phyloP scores from a whole-genome alignment of 2,797 vertebrate species.

The Ciconia nigra region DNA sequence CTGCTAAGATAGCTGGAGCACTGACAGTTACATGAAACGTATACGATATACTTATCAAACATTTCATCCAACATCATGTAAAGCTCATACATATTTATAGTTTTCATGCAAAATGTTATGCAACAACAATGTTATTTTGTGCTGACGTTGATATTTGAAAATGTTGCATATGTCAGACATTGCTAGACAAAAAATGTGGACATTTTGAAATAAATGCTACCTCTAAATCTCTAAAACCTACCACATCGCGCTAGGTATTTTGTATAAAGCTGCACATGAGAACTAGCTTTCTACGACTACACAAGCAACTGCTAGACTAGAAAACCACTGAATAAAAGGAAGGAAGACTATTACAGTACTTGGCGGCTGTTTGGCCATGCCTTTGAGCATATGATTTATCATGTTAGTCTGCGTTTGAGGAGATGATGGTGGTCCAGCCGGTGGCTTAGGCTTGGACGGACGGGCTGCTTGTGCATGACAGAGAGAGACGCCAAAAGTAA shows the following conservation, averaged over 20 bases:
- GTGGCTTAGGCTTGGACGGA: conserved; percentile 70
- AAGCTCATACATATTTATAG: conserved; percentile 82
- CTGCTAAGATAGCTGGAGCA: conserved; percentile 80
- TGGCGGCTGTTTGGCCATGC: conserved; percentile 80
- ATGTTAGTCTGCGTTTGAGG: conserved; percentile 78
- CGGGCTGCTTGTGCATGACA: conserved; percentile 75
- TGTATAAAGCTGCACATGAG: conserved; percentile 38
- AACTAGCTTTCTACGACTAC: conserved; percentile 58
- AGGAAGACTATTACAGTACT: conserved; percentile 79
- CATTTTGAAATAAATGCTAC: conserved; percentile 79
- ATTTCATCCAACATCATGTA: conserved; percentile 78
- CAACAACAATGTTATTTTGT: conserved; percentile 85
- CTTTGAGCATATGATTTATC: conserved; percentile 79
- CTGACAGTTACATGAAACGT: conserved; percentile 75
- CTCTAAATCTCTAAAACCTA: conserved; percentile 70
- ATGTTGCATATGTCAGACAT: conserved; percentile 86
- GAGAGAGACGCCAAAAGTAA: conserved; percentile 78
- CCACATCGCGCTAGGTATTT: conserved; percentile 58
- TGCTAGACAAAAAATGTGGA: conserved; percentile 84
- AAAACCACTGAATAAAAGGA: conserved; percentile 68
- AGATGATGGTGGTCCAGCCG: conserved; percentile 76
- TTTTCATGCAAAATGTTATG: conserved; percentile 91
- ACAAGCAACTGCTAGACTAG: conserved; percentile 71
- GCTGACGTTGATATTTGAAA: conserved; percentile 85
- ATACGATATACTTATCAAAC: conserved; percentile 75